Conservation (phyloP, 2,797 vertebrate genomes). For the Antrozous pallidus region DNA sequence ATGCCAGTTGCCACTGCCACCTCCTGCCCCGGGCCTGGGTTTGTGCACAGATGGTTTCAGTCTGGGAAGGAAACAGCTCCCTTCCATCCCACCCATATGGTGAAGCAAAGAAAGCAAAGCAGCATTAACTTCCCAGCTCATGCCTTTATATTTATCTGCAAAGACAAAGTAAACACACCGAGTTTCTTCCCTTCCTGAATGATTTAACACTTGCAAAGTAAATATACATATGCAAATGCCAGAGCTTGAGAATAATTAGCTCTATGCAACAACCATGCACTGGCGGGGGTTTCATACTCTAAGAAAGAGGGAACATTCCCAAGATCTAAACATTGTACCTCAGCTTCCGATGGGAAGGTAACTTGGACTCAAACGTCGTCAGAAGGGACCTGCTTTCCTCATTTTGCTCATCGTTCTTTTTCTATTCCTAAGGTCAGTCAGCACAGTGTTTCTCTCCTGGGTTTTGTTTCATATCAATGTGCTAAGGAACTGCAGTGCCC, state of each 20-base stretch:
- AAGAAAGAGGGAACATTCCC: background rate
- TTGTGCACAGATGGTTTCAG: constrained; percentile 43
- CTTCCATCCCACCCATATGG: constrained; percentile 3
- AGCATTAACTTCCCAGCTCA: background rate
- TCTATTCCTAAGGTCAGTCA: background rate
- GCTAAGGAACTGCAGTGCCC: background rate
- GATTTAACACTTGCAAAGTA: constrained; percentile 52
- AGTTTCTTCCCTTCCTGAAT: constrained; percentile 55
- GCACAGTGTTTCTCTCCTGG: background rate
- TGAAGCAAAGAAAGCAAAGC: constrained; percentile 41
- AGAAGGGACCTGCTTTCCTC: background rate
- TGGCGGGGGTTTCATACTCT: constrained; percentile 20
- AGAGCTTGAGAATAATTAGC: constrained; percentile 53
- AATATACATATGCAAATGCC: constrained; percentile 39
- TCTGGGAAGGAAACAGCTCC: constrained; percentile 22
- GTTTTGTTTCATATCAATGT: too few relatives aligned
- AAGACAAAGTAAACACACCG: constrained; percentile 21
- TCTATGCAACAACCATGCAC: constrained; percentile 33
- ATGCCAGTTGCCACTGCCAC: background rate
- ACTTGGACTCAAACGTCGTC: background rate
- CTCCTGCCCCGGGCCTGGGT: background rate
- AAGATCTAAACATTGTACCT: background rate
- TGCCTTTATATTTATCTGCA: constrained; percentile 60
- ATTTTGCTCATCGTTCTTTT: background rate
- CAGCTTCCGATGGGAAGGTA: background rate